These are phyloP conservation scores for Pyrochroa serraticornis DNA, from an alignment of 2,888 invertebrate species.

Conservation along the genomic window DNA sequence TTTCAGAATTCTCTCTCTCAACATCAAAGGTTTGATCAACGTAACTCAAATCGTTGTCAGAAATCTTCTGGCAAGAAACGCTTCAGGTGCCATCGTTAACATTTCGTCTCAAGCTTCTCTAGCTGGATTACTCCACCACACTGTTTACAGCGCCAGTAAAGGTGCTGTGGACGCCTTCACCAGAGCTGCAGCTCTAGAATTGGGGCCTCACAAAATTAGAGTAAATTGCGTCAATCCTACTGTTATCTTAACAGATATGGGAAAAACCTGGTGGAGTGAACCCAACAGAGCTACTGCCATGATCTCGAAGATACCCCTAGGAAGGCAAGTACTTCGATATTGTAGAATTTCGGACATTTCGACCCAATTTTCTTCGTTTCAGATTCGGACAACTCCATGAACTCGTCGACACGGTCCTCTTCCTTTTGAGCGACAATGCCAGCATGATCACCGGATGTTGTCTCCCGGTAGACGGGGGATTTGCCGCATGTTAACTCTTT, in stretches of 20 bases:
- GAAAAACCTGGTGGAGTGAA: conserved; percentile 80
- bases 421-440: conserved; percentile 77
- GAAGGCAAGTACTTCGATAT: too few relatives aligned
- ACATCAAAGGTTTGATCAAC: conserved; percentile 84
- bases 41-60: conserved; percentile 82
- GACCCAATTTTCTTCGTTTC: conserved; percentile 24
- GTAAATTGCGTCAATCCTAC: conserved; percentile 95
- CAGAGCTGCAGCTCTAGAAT: conserved; percentile 82
- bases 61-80: conserved; percentile 73
- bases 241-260: conserved; percentile 90
- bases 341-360: too few relatives aligned
- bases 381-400: conserved; percentile 77
- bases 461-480: conserved; percentile 83
- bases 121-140: conserved; percentile 76
- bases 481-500: conserved; percentile 57
- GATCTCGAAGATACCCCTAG: conserved; percentile 81
- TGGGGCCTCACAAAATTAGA: conserved; percentile 82
- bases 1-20: conserved; percentile 73
- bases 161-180: conserved; percentile 87
- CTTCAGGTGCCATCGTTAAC: conserved; percentile 84
- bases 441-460: conserved; percentile 78
- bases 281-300: conserved; percentile 73
- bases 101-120: conserved; percentile 86
- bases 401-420: conserved; percentile 75
- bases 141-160: conserved; percentile 85